Evolutionary conservation across 1,140 invertebrate species (phyloP), one percentile per base, ranked within the genome.

Genomic region (Calosoma granatense): DNA sequence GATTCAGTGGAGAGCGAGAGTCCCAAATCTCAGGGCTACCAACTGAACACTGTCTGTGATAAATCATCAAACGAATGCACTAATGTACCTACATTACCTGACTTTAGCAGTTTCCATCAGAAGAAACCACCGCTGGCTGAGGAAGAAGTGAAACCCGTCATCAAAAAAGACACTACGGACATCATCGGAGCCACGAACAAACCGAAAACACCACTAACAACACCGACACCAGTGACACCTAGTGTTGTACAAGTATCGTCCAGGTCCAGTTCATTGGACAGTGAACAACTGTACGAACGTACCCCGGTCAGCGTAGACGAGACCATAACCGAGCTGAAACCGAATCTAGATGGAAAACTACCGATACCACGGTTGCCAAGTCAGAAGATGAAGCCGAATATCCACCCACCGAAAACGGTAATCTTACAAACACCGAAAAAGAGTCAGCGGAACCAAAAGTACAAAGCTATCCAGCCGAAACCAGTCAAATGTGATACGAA

Each of bases 381-480:
- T 36, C 59, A 58, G 41, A 59, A 62, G 56, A 57, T 57, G 17
- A 51, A 23, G 20, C 23, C 11, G 2, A 15, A 23, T 22, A 52
- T 4, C 20, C 19, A 30, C 19, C 47, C 43, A 26, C 23, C 51
- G 47, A 57, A 51, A 14, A 30, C 1, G 4, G 51, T 20, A 17
- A 57, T 30, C 2, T 15, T 51, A 41, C 22, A 20, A 53, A 26
- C 19, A 22, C 30, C 19, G 56, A 51, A 53, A 52, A 57, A 56
- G 19, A 59, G 55, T 20, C 61, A 62, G 52, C 61, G 63, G 54
- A 60, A 56, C 59, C 53, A 54, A 57, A 76, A 77, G 67, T 77
- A 77, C 67, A 77, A 78, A 70, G 64, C 67, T 52, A 74, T 77
- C 64, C 76, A 77, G 63, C 74, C 74, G 51, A 77, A 75, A 66